Conservation (phyloP, 2,888 invertebrate genomes). For the Drosophila tanythrix region DNA sequence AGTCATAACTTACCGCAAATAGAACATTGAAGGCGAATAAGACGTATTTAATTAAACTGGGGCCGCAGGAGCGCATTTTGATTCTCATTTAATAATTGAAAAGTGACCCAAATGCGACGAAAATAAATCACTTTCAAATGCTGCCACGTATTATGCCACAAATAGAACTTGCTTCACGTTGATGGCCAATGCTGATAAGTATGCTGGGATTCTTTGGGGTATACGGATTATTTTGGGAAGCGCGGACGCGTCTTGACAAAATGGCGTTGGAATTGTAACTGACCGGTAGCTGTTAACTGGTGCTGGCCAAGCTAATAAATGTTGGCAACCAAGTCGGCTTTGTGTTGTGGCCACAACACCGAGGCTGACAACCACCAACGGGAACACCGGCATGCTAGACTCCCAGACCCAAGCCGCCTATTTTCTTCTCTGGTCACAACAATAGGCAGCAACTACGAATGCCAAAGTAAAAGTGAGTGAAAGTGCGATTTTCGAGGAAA, state of each 20-base stretch:
- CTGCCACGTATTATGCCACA: conserved; percentile 5
- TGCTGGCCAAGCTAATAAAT: conserved; percentile 53
- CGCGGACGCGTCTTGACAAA: conserved; percentile 66
- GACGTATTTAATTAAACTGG: conserved; percentile 87
- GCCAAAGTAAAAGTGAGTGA: conserved; percentile 68
- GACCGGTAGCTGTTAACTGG: conserved; percentile 71
- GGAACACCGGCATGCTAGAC: conserved; percentile 32
- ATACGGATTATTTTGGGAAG: not conserved
- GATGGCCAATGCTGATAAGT: conserved; percentile 22
- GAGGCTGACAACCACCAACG: conserved; percentile 61
- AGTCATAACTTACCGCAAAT: conserved; percentile 86
- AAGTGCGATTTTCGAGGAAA: conserved; percentile 58
- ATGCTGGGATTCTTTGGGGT: conserved; percentile 2
- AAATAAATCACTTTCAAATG: conserved; percentile 5
- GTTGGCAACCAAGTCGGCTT: conserved; percentile 56
- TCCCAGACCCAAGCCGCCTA: conserved; percentile 30
- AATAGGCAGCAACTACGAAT: conserved; percentile 2
- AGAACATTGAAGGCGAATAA: conserved; percentile 88
- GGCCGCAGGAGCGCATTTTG: conserved; percentile 85
- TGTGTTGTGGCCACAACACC: conserved; percentile 69
- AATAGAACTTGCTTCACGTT: conserved; percentile 11
- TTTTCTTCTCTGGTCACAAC: conserved; percentile 38
- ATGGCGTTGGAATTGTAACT: conserved; percentile 77
- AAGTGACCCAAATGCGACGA: not conserved
- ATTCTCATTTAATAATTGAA: conserved; percentile 64